phyloP scores from a whole-genome alignment of 2,113 vertebrate genomes.

The Catharus fuscescens region DNA sequence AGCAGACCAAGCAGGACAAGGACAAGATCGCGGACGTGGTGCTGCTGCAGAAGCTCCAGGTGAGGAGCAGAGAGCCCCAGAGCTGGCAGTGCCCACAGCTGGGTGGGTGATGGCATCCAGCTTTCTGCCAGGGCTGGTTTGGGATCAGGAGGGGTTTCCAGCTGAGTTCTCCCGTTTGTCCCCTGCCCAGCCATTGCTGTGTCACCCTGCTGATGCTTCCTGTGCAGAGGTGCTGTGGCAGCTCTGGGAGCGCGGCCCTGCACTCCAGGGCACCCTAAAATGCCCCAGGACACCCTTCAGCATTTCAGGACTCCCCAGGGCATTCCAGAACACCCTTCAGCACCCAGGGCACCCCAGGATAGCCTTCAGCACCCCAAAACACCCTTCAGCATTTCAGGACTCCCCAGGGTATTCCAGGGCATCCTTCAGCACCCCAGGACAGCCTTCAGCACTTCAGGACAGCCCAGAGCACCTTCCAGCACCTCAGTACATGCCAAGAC shows the following conservation, averaged over 20 bases:
- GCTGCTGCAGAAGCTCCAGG: constrained; percentile 95
- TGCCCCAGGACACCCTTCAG: not conserved
- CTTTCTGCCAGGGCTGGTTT: not conserved
- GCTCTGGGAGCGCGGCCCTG: not conserved
- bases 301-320: not conserved
- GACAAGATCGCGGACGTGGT: constrained; percentile 94
- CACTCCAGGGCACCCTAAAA: not conserved
- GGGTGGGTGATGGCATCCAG: rapidly evolving
- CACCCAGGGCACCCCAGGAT: no score
- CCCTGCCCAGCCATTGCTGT: not conserved
- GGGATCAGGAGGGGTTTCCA: not conserved
- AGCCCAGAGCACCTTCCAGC: not conserved
- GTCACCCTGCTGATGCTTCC: not conserved
- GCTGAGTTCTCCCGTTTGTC: not conserved
- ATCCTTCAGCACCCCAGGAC: not conserved
- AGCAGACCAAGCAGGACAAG: constrained; percentile 97
- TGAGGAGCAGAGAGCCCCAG: not conserved
- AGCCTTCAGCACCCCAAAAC: not conserved
- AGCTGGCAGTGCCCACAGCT: not conserved
- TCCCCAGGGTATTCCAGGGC: no score
- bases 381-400: not conserved
- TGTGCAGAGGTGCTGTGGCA: not conserved
- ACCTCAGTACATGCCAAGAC: not conserved
- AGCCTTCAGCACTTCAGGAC: not conserved
- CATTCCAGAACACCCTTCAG: not conserved